Percentiles rank a stretch among this genome's conserved stretches.
phyloP scores from a whole-genome alignment of 2,888 invertebrate genomes.

The Corbicula japonica region DNA sequence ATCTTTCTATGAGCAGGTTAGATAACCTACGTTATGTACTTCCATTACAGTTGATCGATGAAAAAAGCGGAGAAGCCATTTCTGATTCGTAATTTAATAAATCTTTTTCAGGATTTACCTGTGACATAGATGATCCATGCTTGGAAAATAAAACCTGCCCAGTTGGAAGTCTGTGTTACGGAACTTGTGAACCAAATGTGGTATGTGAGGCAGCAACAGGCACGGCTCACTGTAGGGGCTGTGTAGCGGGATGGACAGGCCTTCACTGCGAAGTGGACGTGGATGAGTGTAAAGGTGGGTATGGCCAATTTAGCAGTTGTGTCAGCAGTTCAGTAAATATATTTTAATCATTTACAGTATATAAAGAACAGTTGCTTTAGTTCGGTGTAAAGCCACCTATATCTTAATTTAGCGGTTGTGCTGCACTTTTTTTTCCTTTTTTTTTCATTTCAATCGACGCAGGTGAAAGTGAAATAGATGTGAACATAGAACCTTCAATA shows the following conservation, averaged over 20 bases:
- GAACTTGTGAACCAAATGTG: constrained; percentile 57
- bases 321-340: background rate
- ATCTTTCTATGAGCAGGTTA: no score
- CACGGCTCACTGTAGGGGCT: constrained; percentile 45
- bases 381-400: no score
- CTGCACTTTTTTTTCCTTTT: background rate
- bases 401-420: background rate
- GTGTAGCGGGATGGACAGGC: constrained; percentile 53
- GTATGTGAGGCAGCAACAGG: constrained; percentile 57
- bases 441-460: no score
- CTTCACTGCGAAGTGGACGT: constrained; percentile 38
- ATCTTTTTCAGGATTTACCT: constrained; percentile 55
- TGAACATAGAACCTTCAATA: no score
- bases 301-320: background rate
- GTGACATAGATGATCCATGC: constrained; percentile 56
- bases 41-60: no score
- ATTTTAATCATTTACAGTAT: background rate
- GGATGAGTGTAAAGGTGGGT: constrained; percentile 48
- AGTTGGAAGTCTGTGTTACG: constrained; percentile 36
- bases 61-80: no score
- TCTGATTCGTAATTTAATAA: no score
- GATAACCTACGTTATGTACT: no score
- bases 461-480: no score
- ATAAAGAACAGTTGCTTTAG: no score
- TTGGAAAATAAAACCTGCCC: constrained; percentile 39